Evolutionary conservation across 1,140 invertebrate genomes (phyloP), one percentile per base, ranked within the genome.

Genomic region (Tachypleus tridentatus): DNA sequence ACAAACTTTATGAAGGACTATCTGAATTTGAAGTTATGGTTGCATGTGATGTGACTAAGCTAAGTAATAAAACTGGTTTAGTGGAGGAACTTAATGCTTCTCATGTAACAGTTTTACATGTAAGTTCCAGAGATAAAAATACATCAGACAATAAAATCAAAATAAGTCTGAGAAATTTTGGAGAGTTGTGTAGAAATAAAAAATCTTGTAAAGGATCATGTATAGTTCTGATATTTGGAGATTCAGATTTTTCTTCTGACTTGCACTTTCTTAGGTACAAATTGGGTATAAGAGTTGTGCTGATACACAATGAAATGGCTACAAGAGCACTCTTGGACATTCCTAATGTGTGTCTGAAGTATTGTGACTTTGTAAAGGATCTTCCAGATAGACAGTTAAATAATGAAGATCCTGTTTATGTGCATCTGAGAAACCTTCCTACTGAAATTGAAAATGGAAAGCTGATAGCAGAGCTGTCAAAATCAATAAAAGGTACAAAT

Each of bases 111-210:
- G 53, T 72, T 51, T 51, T 61, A 49, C 68, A 72, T 61, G 64
- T 69, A n/a, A 63, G 58, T 48, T 60, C 61, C 8, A 54, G 9
- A 4, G 60, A 51, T 57, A 72, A 72, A 61, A 72, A 72, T 67
- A 70, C 71, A 47, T 67, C 71, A 5, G 71, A 72, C 61, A 51
- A 57, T 3, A 72, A 72, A 62, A 29, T 72, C 1, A 66, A 61
- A 11, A 52, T 48, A 7, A 11, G 67, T n/a, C 51, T 72, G 5
- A 50, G 53, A 8, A 60, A 70, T 11, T 72, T 71, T 69, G 54
- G 9, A 53, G 53, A 68, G 5, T n/a, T 11, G 10, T 60, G 58
- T 50, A 11, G 49, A 54, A 9, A 48, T 29, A 52, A 11, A 5
- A 57, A 60, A 47, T 58, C 59, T 49, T 29, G 29, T 29, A 11